A percentile compares a stretch with the other conserved stretches of the same genome.
Evolutionary conservation across 2,113 vertebrate genomes (phyloP).

Genomic region (Stigmatopora nigra): DNA sequence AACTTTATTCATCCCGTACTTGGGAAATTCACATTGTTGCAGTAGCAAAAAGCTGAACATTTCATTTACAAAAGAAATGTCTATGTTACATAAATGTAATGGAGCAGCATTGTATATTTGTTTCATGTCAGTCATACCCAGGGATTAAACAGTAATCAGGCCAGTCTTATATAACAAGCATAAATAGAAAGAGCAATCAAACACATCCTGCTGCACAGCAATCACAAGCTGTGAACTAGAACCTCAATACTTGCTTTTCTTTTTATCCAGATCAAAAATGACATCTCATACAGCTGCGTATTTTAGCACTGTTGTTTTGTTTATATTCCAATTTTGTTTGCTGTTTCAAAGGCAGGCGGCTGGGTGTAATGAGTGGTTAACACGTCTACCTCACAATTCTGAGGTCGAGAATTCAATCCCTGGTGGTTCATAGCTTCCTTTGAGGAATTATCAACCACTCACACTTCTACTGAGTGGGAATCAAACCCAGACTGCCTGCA

Average conservation of each 20-base stretch:
- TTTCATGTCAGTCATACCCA: not conserved
- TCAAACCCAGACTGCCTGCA: no score
- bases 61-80: not conserved
- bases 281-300: not conserved
- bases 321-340: not conserved
- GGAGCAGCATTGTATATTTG: not conserved
- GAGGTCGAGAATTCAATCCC: no score
- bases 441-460: no score
- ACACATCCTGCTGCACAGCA: not conserved
- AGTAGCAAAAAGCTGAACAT: no score
- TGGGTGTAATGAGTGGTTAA: no score
- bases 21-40: no score
- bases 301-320: not conserved
- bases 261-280: not conserved
- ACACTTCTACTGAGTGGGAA: no score
- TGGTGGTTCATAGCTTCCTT: no score
- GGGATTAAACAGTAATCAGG: constrained; percentile 2
- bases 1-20: no score
- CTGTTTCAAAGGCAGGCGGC: not conserved
- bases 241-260: not conserved
- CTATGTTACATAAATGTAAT: not conserved
- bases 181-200: not conserved
- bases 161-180: constrained; percentile 1
- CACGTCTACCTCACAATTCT: no score
- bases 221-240: not conserved